Evolutionary conservation across 2,797 vertebrate species (phyloP), one percentile per base, ranked within the genome.

Genomic region (Coranthus polyacanthus): DNA sequence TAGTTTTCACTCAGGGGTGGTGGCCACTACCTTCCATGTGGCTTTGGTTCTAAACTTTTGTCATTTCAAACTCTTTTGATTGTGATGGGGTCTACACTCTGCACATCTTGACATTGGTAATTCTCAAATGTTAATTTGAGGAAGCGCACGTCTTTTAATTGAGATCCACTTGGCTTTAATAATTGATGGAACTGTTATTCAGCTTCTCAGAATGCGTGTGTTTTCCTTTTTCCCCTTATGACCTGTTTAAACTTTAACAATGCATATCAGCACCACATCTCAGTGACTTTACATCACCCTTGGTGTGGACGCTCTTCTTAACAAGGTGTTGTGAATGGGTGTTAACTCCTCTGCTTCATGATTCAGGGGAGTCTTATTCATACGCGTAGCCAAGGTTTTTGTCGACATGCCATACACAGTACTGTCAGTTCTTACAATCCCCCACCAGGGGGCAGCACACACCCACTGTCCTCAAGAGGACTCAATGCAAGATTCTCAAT

Each of bases 1-100:
- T 52, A 16, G 41, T 68, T 79, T 81, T 90, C 85, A 84, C 92
- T 93, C 91, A 89, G 92, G 92, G 85, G 71, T 75, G 82, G 88
- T 79, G 82, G 79, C 85, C 67, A 79, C 71, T 72, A 71, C 80
- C 78, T 78, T 59, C 82, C 78, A 78, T 18, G 16, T 72, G 72
- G 76, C 74, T 82, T 75, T 73, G 72, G 64, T 74, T 41, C 21
- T 60, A 72, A 26, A 65, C 67, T 70, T 53, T 73, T 59, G 71
- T 78, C 80, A 58, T 85, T 86, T 86, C 73, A 80, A 73, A 69
- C 53, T 72, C 56, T 29, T 15, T 56, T 71, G 59, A 51, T 79
- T 12, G 56, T 68, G 68, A 63, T 64, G 53, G 63, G 63, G 58
- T 74, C 79, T 74, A 79, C 66, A 20, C 46, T 68, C 37, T 69